These are phyloP conservation scores for Hypolimnas misippus DNA, from an alignment of 2,888 invertebrate genomes.

Conservation along the genomic window DNA sequence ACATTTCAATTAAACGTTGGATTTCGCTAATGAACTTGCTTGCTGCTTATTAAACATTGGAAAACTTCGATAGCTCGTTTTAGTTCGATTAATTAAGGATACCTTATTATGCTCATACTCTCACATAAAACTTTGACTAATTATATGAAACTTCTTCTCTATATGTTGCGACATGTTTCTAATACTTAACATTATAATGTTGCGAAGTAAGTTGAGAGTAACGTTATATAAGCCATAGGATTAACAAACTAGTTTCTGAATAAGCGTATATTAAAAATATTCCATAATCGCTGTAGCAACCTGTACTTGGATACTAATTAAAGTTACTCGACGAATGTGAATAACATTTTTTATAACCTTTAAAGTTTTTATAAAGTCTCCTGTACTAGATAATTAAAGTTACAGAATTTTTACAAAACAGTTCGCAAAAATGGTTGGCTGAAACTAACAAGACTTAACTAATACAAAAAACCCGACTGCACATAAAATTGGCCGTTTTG, in stretches of 20 bases:
- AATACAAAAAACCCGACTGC: too few species aligned
- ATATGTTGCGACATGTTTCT: slow-evolving; percentile 29
- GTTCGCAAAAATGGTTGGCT: too few species aligned
- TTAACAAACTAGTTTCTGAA: slow-evolving; percentile 41
- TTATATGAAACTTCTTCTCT: slow-evolving; percentile 32
- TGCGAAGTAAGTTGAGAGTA: slow-evolving; percentile 35
- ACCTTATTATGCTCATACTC: slow-evolving; percentile 38
- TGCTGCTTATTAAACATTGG: slow-evolving; percentile 54
- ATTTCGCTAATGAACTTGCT: slow-evolving; percentile 66
- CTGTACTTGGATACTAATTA: slow-evolving; percentile 19
- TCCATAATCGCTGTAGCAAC: slow-evolving; percentile 39
- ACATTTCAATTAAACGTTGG: slow-evolving; percentile 70
- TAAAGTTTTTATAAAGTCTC: neutral
- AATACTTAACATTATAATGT: slow-evolving; percentile 30
- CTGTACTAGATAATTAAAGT: neutral
- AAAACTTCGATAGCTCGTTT: slow-evolving; percentile 58
- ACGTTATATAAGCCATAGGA: slow-evolving; percentile 38
- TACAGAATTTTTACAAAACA: too few species aligned
- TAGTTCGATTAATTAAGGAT: slow-evolving; percentile 57
- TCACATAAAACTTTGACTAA: slow-evolving; percentile 32
- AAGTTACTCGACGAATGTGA: neutral
- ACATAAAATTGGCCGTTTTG: too few species aligned
- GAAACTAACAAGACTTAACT: neutral
- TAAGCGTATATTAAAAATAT: slow-evolving; percentile 55
- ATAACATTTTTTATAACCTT: neutral